Evolutionary conservation across 1,140 invertebrate species (phyloP).

Genomic region (silkworm (Bombyx mori)): ASM3026992v2 NC_085116.1:6139501-6140000

Average conservation of each 20-base stretch:
- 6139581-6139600: no score
- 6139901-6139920: constrained; percentile 7
- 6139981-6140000: constrained; percentile 22
- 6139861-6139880: neutral
- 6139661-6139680: constrained; percentile 23
- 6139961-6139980: constrained; percentile 20
- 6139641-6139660: constrained; percentile 9
- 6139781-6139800: neutral
- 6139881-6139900: constrained; percentile 5
- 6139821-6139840: neutral
- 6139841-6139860: constrained; percentile 9
- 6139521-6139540: no score
- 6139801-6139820: neutral
- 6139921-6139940: neutral
- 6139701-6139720: constrained; percentile 27
- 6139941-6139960: constrained; percentile 21
- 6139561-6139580: no score
- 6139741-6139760: constrained; percentile 12
- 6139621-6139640: constrained; percentile 18
- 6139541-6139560: no score
- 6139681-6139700: constrained; percentile 24
- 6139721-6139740: constrained; percentile 12
- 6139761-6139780: neutral
- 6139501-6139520: no score
- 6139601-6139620: neutral